Base-by-base conservation (phyloP, 2,888 invertebrate species). In the Xylocampa areola region DNA sequence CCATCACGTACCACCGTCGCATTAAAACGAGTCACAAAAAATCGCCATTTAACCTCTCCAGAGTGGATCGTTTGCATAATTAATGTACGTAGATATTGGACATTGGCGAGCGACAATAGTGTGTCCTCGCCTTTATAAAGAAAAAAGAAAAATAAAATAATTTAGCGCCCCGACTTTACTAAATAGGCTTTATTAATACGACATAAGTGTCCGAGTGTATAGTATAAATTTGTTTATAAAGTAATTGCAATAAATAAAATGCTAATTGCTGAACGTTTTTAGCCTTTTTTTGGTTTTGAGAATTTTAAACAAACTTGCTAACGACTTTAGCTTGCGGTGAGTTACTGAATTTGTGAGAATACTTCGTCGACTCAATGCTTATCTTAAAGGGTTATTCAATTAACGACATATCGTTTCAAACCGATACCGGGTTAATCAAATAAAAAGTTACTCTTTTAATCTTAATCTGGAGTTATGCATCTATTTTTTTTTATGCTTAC, bases 11-110 rank as follows among this genome's bases (percentile, higher is more conserved):
- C 76, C 80, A 76, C 60, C 77, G 78, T 76, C 77, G 79, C 84
- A 85, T 85, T 87, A 84, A 84, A 81, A 80, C 78, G 78, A 71
- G 73, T 68, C 61, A 70, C 69, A 79, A 81, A 84, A 84, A 81
- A 80, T 74, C 64, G 51, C 71, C 79, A 80, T 80, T 83, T 82
- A 74, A 78, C 68, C 64, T 73, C 72, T 79, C 76, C 62, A 62
- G 75, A 80, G 77, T 77, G 71, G 72, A 78, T 79, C 83, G 84
- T 89, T 89, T 88, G 88, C 88, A 90, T 90, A 89, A 88, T 89
- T 84, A 88, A 87, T 84, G 81, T 79, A 76, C 79, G 72, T 61
- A 77, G 78, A 82, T 85, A 84, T 85, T 83, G 84, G 78, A 82
- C 79, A 79, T 73, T 53, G 77, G 75, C 76, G 68, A 75, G 68